phyloP scores from a whole-genome alignment of 2,113 vertebrate species.

The Natator depressus region DNA sequence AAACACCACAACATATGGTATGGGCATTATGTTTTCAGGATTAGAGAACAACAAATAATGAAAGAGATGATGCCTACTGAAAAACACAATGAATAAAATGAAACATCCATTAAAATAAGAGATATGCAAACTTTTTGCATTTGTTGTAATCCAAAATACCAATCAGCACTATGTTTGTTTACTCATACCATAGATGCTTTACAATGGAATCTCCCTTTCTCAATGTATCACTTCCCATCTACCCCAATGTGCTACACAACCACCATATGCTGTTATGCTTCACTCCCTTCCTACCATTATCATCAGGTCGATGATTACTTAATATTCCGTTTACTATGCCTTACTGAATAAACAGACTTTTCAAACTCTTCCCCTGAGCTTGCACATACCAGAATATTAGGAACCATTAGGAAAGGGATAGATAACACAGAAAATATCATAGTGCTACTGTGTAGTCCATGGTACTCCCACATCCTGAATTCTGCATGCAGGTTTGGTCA shows the following conservation, averaged over 20 bases:
- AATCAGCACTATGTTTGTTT: neutral
- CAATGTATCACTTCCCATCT: neutral
- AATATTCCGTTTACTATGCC: neutral
- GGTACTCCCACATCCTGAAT: too few species aligned
- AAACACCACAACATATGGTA: constrained; percentile 14
- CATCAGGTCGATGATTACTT: neutral
- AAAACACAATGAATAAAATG: neutral
- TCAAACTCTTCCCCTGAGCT: neutral
- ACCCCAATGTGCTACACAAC: neutral
- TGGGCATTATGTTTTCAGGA: neutral
- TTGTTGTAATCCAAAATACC: neutral
- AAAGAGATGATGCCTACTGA: neutral
- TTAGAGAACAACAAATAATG: neutral
- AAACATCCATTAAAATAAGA: constrained; percentile 1
- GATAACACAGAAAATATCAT: neutral
- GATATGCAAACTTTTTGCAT: neutral
- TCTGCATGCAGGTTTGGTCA: too few species aligned
- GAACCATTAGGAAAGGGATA: neutral
- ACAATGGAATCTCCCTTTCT: neutral
- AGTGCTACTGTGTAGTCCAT: too few species aligned
- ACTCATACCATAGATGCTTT: neutral
- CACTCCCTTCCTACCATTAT: neutral
- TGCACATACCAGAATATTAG: neutral
- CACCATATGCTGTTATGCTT: neutral
- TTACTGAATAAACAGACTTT: neutral